These are phyloP conservation scores for Choristoneura fumiferana DNA, from an alignment of 1,140 invertebrate species.

Conservation along the genomic window DNA sequence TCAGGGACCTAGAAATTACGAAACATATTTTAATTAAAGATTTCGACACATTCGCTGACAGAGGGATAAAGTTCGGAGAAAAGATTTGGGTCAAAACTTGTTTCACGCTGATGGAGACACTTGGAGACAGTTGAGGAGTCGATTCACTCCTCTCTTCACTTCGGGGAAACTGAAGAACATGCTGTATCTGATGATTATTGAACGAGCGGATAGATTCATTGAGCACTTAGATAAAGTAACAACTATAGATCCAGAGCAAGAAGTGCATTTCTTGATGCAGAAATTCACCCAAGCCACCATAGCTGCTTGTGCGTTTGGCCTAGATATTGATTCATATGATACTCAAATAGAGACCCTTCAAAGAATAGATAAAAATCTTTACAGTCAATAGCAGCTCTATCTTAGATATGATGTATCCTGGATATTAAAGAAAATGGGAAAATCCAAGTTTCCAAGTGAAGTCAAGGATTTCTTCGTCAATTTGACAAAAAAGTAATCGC, in stretches of 20 bases:
- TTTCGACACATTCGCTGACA: conserved; percentile 77
- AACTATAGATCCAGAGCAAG: conserved; percentile 37
- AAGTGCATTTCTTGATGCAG: conserved; percentile 61
- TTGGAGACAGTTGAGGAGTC: conserved; percentile 78
- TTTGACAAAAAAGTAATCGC: conserved; percentile 28
- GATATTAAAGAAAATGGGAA: conserved; percentile 38
- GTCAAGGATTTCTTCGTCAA: conserved; percentile 37
- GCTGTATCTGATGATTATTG: conserved; percentile 59
- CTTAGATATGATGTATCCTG: conserved; percentile 46
- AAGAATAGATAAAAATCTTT: conserved; percentile 36
- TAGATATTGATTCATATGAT: conserved; percentile 68
- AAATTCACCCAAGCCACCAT: conserved; percentile 74
- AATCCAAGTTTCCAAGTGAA: conserved; percentile 34
- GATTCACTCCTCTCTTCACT: conserved; percentile 79
- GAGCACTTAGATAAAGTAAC: conserved; percentile 34
- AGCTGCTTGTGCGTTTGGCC: conserved; percentile 78
- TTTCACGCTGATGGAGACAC: conserved; percentile 69
- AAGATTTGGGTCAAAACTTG: conserved; percentile 71
- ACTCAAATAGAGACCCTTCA: conserved; percentile 22
- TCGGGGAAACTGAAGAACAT: conserved; percentile 81
- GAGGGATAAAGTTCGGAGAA: conserved; percentile 66
- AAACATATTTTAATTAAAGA: conserved; percentile 81
- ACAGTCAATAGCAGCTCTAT: conserved; percentile 24
- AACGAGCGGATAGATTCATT: conserved; percentile 50
- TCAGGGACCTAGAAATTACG: conserved; percentile 80